Evolutionary conservation across 2,113 vertebrate genomes (phyloP).

Genomic region (Megaceryle maxima): DNA sequence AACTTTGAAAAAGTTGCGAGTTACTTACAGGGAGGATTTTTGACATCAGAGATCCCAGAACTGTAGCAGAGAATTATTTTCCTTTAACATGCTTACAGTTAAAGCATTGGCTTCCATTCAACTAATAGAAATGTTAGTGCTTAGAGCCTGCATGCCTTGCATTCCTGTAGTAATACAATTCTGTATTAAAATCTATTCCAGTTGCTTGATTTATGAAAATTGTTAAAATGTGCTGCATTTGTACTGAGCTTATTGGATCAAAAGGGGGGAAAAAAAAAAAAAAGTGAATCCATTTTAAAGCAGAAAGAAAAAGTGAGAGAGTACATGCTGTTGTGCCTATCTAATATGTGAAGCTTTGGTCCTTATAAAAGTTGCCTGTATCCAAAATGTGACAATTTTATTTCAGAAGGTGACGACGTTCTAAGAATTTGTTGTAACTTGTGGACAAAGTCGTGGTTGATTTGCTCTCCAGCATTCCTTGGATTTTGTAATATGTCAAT

Average conservation of each 20-base stretch:
- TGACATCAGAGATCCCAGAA: conserved; percentile 55
- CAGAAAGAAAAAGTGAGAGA: neutral
- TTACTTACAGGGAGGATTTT: conserved; percentile 51
- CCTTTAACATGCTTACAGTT: conserved; percentile 64
- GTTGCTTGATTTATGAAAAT: conserved; percentile 75
- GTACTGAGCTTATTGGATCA: neutral
- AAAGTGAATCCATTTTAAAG: neutral
- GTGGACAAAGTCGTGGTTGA: conserved; percentile 65
- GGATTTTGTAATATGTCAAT: conserved; percentile 78
- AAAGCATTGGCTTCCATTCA: conserved; percentile 69
- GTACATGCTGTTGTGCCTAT: neutral
- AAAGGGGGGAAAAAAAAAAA: neutral
- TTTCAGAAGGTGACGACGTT: neutral
- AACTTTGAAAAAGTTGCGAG: neutral
- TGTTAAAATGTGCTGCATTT: conserved; percentile 29
- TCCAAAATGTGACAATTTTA: conserved; percentile 32
- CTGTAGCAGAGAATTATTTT: conserved; percentile 42
- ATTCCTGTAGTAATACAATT: conserved; percentile 80
- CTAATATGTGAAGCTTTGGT: neutral
- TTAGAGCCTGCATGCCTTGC: conserved; percentile 70
- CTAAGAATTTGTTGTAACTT: conserved; percentile 70
- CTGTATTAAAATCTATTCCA: conserved; percentile 77
- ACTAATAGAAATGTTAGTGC: conserved; percentile 69
- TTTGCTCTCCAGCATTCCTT: conserved; percentile 64
- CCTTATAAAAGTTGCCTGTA: neutral